Conservation (phyloP, 2,797 vertebrate genomes). For the Acanthiza pusilla region DNA sequence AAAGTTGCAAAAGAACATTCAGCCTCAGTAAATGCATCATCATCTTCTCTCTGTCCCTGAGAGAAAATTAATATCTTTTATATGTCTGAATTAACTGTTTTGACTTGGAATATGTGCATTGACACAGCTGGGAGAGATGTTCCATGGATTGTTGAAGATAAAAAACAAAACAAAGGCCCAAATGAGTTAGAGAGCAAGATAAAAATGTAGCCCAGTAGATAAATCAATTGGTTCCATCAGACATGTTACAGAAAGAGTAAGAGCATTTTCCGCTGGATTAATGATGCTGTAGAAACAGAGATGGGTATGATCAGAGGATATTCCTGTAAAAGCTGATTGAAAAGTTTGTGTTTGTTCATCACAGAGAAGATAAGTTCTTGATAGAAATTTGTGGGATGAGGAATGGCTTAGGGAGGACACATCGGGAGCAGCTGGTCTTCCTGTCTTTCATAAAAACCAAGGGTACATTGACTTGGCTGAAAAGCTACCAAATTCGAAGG, state of each 20-base stretch:
- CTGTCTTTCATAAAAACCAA: not conserved
- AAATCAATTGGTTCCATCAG: not conserved
- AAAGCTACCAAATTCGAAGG: not conserved
- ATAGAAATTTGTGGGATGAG: not conserved
- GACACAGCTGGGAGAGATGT: not conserved
- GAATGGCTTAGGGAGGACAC: not conserved
- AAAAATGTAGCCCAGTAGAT: not conserved
- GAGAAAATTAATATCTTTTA: not conserved
- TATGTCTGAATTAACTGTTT: not conserved
- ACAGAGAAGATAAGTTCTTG: not conserved
- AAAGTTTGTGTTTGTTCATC: not conserved
- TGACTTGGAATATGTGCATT: not conserved
- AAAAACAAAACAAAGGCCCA: not conserved
- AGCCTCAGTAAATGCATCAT: not conserved
- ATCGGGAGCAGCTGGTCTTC: not conserved
- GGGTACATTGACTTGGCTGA: not conserved
- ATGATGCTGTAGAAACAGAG: not conserved
- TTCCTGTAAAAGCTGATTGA: not conserved
- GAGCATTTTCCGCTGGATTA: not conserved
- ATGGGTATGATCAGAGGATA: not conserved
- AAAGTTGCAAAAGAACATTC: not conserved
- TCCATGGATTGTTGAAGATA: not conserved
- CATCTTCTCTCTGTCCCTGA: not conserved
- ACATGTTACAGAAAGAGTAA: not conserved
- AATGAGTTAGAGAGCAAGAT: not conserved